These are phyloP conservation scores for Microcebus jonahi DNA, from an alignment of 2,113 vertebrate species.

Conservation along the genomic window DNA sequence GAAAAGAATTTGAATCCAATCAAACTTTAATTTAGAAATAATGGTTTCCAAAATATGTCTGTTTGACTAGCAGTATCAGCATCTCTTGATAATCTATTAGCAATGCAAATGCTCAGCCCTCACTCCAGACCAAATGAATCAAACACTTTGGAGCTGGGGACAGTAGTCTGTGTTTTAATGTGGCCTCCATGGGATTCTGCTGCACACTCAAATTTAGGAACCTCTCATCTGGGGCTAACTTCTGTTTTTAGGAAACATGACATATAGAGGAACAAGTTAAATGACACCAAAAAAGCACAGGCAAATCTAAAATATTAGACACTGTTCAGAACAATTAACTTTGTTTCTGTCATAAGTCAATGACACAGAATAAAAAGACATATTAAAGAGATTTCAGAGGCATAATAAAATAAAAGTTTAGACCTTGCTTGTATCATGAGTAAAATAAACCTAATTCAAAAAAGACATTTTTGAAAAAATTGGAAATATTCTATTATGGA, in stretches of 20 bases:
- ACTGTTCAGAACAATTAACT: neutral
- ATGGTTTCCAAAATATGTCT: neutral
- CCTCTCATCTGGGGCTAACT: neutral
- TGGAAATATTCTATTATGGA: neutral
- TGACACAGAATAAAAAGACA: neutral
- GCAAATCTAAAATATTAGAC: neutral
- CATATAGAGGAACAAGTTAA: neutral
- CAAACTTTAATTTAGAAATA: neutral
- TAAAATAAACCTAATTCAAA: neutral
- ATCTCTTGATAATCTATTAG: neutral
- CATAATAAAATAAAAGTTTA: neutral
- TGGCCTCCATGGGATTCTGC: neutral
- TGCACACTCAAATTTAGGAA: neutral
- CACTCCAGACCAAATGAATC: neutral
- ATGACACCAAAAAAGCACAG: neutral
- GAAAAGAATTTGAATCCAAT: neutral
- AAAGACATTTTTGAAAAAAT: neutral
- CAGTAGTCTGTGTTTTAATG: neutral
- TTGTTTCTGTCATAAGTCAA: neutral
- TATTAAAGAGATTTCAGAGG: neutral
- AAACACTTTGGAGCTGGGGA: neutral
- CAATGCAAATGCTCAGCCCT: neutral
- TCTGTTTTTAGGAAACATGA: neutral
- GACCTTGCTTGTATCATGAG: neutral
- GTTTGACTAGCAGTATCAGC: neutral